phyloP scores from a whole-genome alignment of 2,113 vertebrate genomes.

The Podilymbus podiceps region DNA sequence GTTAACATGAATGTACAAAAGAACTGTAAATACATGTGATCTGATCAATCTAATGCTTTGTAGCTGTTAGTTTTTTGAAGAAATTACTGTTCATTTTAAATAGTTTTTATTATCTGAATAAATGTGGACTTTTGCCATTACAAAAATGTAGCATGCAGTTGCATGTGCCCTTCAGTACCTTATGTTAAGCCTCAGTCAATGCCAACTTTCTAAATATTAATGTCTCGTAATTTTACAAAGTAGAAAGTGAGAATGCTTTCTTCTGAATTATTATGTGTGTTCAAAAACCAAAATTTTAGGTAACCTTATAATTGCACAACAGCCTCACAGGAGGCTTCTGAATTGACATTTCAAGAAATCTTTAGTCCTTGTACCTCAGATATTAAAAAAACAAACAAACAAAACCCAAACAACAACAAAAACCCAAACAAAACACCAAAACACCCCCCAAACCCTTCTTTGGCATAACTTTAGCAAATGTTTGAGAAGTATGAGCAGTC shows the following conservation, averaged over 20 bases:
- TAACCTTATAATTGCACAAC: not conserved
- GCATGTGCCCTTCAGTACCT: not conserved
- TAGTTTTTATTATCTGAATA: not conserved
- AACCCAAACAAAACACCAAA: not conserved
- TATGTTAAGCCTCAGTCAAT: not conserved
- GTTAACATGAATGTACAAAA: not conserved
- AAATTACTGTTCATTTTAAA: not conserved
- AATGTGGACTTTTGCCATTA: not conserved
- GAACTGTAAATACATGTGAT: not conserved
- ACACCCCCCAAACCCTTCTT: not conserved
- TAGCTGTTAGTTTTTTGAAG: not conserved
- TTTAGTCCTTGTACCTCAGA: not conserved
- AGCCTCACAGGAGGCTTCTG: not conserved
- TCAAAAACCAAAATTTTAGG: conserved; percentile 16
- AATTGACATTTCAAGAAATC: not conserved
- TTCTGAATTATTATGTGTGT: not conserved
- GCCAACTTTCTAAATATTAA: not conserved
- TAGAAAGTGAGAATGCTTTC: conserved; percentile 14
- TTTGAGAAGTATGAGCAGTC: not conserved
- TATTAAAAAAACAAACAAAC: not conserved
- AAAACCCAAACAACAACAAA: not conserved
- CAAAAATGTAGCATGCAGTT: not conserved
- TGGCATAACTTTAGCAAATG: conserved; percentile 14
- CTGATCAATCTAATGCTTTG: not conserved
- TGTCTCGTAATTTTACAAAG: not conserved